Evolutionary conservation across 2,113 vertebrate species (phyloP).

Genomic region (Lepisosteus oculatus): DNA sequence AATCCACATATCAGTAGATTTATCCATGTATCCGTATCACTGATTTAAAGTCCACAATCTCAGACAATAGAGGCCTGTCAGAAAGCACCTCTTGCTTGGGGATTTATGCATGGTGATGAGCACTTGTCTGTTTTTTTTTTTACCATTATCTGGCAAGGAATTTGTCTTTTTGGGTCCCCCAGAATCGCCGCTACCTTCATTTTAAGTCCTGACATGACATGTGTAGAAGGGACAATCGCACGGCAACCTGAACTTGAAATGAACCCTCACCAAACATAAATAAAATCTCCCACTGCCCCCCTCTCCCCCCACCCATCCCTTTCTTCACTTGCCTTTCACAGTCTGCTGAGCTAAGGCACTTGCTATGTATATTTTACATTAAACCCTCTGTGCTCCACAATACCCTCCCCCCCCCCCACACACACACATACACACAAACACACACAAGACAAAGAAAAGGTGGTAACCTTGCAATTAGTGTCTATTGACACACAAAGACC

Average conservation of each 20-base stretch:
- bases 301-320: slow-evolving; percentile 28
- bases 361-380: slow-evolving; percentile 35
- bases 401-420: slow-evolving; percentile 32
- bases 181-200: neutral
- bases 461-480: slow-evolving; percentile 38
- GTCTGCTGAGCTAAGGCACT: slow-evolving; percentile 44
- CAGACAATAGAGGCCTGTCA: slow-evolving; percentile 4
- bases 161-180: neutral
- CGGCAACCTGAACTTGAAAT: slow-evolving; percentile 72
- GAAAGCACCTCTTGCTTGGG: neutral
- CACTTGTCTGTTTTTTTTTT: neutral
- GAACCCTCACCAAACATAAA: slow-evolving; percentile 72
- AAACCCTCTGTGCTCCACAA: neutral
- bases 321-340: slow-evolving; percentile 29
- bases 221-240: slow-evolving; percentile 61
- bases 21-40: slow-evolving; percentile 2
- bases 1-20: slow-evolving; percentile 2
- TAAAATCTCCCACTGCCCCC: slow-evolving; percentile 64
- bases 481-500: slow-evolving; percentile 49
- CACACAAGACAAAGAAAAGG: slow-evolving; percentile 38
- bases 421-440: slow-evolving; percentile 29
- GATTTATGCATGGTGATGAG: neutral
- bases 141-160: neutral
- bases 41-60: slow-evolving; percentile 1
- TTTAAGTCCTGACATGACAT: neutral